Evolutionary conservation across 2,888 invertebrate species (phyloP), one percentile per base, ranked within the genome.

Genomic region (Conchocele bisecta): DNA sequence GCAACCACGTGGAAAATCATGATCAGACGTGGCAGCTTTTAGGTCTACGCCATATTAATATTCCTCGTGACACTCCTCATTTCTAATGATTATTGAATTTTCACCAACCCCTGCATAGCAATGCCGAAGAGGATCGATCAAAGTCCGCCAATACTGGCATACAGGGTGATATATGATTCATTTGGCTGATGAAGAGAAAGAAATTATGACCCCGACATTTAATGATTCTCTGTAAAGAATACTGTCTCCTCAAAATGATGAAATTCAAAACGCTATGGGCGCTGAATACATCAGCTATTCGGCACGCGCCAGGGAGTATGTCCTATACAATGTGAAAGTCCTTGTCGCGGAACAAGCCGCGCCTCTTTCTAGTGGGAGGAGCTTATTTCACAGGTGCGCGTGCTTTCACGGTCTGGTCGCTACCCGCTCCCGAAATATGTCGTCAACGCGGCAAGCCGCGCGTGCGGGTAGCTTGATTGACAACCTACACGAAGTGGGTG

Each of bases 241-340:
- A 29, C 41, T 73, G 77, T 73, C 77, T 77, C 70, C 77, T 13
- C 22, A 46, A 65, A 73, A 73, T 57, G 73, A 64, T 70, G 73
- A 74, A 77, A 77, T 74, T 74, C 54, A 72, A 76, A 76, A 72
- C 76, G 76, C 72, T 72, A 59, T 48, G 48, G 76, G 72, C 69
- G 51, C 44, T 66, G 51, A 64, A 69, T 70, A 76, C 69, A 72
- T 73, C 76, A 73, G 66, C 59, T 73, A 54, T 50, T 17, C 15
- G 73, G 77, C 77, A 74, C 74, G 71, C 77, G 77, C 60, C 73
- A 57, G 46, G 77, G 44, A 70, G 63, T 73, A 69, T 58, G 71
- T 60, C 56, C 41, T 24, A 48, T 59, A 64, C 59, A 69, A 64
- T 60, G 58, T 58, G 37, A 56, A 41, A 46, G 56, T 31, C 69